Evolutionary conservation across 2,888 invertebrate species (phyloP), one percentile per base, ranked within the genome.

Genomic region (Sarcophaga variegata): DNA sequence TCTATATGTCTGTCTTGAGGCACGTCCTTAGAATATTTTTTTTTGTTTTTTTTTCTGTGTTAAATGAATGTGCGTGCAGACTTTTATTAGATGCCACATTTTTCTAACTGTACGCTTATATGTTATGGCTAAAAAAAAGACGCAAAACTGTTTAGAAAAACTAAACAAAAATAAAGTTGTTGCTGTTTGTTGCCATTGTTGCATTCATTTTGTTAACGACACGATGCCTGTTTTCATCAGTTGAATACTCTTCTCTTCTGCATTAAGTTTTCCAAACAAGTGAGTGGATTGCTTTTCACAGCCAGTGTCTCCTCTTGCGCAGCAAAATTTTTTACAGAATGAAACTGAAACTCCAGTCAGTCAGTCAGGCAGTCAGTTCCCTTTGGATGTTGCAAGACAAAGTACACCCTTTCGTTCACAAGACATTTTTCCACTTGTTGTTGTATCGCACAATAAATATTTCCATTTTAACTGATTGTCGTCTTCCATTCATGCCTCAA

Each of bases 211-310:
- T 79, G 75, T 87, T 87, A 87, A 87, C 84, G 81, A 84, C 75
- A 84, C 84, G 70, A 75, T 87, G 87, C 71, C 76, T 76, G 81
- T 76, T 82, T 75, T 82, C 87, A 87, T 75, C 84, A 84, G 84
- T 76, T 84, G 75, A 84, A 54, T 81, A 76, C 75, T 72, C 27
- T 49, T 62, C 70, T 63, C 70, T 45, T 77, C 17, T 37, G 54
- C 59, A 77, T 78, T 22, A 49, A 69, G 70, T 78, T 69, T 54
- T 70, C 54, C 20, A 64, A 66, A 63, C 64, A 76, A 45, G 20
- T 54, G 10, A 64, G 37, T 37, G 69, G 54, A 37, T 49, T 76
- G 64, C 37, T 37, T 8, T 37, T 59, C 45, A 59, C 69, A 54
- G 69, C 2, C 11, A 10, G 64, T 76, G 11, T 2, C 17, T 59